These are phyloP conservation scores for Caenorhabditis sp. DNA, from an alignment of 2,888 invertebrate species.

Conservation along the genomic window DNA sequence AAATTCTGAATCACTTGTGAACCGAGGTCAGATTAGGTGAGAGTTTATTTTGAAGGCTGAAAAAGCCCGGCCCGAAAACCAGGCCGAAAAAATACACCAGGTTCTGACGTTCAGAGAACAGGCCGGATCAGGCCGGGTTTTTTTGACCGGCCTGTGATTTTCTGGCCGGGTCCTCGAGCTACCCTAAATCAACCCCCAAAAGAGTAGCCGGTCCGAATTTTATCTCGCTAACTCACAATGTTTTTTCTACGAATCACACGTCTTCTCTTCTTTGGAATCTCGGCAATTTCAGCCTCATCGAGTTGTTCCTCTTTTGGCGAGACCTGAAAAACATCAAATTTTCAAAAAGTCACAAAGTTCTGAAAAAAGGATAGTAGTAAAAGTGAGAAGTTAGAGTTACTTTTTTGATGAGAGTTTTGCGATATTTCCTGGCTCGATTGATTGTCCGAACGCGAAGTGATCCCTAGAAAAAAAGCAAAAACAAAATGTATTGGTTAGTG, in stretches of 20 bases:
- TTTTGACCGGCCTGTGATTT: too few species aligned
- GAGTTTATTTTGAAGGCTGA: too few species aligned
- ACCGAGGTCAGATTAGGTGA: too few species aligned
- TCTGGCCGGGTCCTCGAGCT: too few species aligned
- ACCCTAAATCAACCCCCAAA: too few species aligned
- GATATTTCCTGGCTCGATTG: constrained; percentile 24
- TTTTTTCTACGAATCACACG: not conserved
- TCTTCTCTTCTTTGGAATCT: constrained; percentile 10
- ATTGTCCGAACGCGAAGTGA: constrained; percentile 32
- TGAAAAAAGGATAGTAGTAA: not conserved
- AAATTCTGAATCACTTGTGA: too few species aligned
- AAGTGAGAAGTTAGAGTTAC: constrained; percentile 8
- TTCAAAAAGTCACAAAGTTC: not conserved
- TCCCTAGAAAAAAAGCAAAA: constrained; percentile 17
- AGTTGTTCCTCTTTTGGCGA: constrained; percentile 27
- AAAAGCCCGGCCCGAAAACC: too few species aligned
- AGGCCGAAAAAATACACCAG: too few species aligned
- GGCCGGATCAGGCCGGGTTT: too few species aligned
- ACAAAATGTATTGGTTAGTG: constrained; percentile 5
- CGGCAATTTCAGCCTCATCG: constrained; percentile 4
- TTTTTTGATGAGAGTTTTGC: constrained; percentile 29
- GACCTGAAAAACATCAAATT: not conserved
- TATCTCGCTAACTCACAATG: not conserved
- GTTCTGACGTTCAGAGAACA: too few species aligned
- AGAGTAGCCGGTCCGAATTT: too few species aligned